Conservation (phyloP, 1,140 invertebrate genomes). For the Drosophila orena region DNA sequence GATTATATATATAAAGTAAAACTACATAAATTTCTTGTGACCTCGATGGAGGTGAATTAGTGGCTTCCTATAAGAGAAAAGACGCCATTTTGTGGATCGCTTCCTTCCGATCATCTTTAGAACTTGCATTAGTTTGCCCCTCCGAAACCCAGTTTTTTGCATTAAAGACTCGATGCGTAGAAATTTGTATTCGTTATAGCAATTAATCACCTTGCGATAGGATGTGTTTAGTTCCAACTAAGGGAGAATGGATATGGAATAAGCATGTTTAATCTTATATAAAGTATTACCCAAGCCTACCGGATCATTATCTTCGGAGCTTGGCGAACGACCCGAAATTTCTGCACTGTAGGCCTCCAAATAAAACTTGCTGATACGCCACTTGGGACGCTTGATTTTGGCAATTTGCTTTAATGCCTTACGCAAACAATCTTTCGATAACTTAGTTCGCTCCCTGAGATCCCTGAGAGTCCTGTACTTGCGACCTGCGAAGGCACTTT, state of each 20-base stretch:
- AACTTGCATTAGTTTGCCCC: not conserved
- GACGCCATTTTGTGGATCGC: conserved; percentile 33
- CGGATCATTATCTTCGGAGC: not conserved
- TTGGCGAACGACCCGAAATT: not conserved
- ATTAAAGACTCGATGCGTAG: conserved; percentile 10
- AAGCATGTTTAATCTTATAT: no score
- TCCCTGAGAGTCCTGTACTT: conserved; percentile 26
- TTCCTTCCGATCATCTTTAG: conserved; percentile 28
- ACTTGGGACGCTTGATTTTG: conserved; percentile 22
- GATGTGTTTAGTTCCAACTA: not conserved
- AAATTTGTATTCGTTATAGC: conserved; percentile 1
- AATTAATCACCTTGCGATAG: conserved; percentile 1
- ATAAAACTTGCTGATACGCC: conserved; percentile 27
- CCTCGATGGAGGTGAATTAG: conserved; percentile 15
- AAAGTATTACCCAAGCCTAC: not conserved
- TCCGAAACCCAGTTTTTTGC: not conserved
- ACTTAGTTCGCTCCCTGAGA: conserved; percentile 1
- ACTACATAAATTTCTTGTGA: not conserved
- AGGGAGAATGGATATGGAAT: no score
- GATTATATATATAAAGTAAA: no score
- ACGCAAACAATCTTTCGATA: conserved; percentile 8
- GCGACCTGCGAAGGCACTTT: not conserved
- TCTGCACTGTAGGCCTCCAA: not conserved
- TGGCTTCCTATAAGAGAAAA: conserved; percentile 23
- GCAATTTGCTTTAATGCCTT: not conserved